These are phyloP conservation scores for Brachynemurus nebulosus DNA, from an alignment of 2,888 invertebrate genomes.

Conservation along the genomic window DNA sequence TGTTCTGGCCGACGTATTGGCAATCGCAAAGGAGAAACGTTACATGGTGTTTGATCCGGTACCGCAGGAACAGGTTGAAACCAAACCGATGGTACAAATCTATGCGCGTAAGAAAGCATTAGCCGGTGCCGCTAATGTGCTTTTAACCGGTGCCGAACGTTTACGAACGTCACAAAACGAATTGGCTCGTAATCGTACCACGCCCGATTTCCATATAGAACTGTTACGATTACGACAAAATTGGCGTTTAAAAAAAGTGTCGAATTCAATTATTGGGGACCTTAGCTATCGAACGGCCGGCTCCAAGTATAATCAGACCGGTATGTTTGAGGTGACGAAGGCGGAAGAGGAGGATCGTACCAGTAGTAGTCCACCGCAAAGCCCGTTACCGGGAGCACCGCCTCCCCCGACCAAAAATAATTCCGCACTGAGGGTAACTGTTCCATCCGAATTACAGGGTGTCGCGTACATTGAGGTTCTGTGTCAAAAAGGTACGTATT, in stretches of 20 bases:
- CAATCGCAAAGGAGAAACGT: slow-evolving; percentile 83
- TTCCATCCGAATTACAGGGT: slow-evolving; percentile 89
- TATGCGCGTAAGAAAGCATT: slow-evolving; percentile 89
- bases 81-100: slow-evolving; percentile 76
- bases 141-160: slow-evolving; percentile 76
- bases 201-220: slow-evolving; percentile 88
- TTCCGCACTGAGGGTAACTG: slow-evolving; percentile 77
- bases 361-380: slow-evolving; percentile 36
- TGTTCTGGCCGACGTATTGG: slow-evolving; percentile 82
- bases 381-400: slow-evolving; percentile 27
- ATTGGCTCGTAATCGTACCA: slow-evolving; percentile 62
- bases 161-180: slow-evolving; percentile 59
- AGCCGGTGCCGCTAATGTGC: slow-evolving; percentile 70
- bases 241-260: slow-evolving; percentile 93
- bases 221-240: slow-evolving; percentile 76
- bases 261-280: slow-evolving; percentile 89
- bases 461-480: slow-evolving; percentile 92
- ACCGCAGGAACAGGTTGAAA: slow-evolving; percentile 68
- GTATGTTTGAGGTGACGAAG: slow-evolving; percentile 91
- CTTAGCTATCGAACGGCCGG: slow-evolving; percentile 92
- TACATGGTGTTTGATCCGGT: slow-evolving; percentile 92
- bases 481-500: slow-evolving; percentile 66
- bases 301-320: slow-evolving; percentile 84
- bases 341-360: slow-evolving; percentile 61
- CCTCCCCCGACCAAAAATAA: slow-evolving; percentile 40